phyloP scores from a whole-genome alignment of 2,113 vertebrate genomes.

The Brevimyrus niger region DNA sequence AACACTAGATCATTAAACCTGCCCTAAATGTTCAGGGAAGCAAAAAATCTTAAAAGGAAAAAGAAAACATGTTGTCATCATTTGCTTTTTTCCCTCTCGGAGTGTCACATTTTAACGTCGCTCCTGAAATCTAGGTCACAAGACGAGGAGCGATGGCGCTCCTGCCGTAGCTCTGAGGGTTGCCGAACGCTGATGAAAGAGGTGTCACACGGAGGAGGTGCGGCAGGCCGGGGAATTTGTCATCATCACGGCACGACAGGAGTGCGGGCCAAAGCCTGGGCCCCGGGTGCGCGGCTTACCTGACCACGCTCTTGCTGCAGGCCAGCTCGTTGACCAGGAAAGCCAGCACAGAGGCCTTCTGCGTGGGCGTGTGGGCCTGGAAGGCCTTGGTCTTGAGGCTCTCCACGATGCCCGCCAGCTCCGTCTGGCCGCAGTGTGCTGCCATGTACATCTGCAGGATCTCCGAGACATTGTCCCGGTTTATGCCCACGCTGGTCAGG shows the following conservation, averaged over 20 bases:
- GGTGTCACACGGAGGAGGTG: not conserved
- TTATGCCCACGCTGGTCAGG: constrained; percentile 88
- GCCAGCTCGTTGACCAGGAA: constrained; percentile 92
- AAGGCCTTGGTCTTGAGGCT: constrained; percentile 96
- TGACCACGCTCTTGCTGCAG: constrained; percentile 91
- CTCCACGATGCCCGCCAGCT: constrained; percentile 64
- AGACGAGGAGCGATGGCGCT: not conserved
- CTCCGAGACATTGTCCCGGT: constrained; percentile 95
- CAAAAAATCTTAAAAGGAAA: not conserved
- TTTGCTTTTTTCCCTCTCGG: not conserved
- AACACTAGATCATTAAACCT: not conserved
- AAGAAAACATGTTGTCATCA: not conserved
- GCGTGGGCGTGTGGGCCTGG: constrained; percentile 86
- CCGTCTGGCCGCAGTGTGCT: constrained; percentile 80
- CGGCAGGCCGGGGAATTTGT: not conserved
- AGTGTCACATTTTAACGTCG: not conserved
- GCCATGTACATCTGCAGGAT: constrained; percentile 97
- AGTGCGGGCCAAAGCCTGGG: not conserved
- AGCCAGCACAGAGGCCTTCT: constrained; percentile 86
- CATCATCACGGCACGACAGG: not conserved
- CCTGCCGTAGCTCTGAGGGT: not conserved
- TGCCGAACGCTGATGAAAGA: not conserved
- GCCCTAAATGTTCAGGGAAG: not conserved
- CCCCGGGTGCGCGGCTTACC: constrained; percentile 55
- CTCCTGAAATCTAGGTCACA: not conserved